Conservation (phyloP, 1,140 invertebrate species). For the Episyrphus balteatus region DNA sequence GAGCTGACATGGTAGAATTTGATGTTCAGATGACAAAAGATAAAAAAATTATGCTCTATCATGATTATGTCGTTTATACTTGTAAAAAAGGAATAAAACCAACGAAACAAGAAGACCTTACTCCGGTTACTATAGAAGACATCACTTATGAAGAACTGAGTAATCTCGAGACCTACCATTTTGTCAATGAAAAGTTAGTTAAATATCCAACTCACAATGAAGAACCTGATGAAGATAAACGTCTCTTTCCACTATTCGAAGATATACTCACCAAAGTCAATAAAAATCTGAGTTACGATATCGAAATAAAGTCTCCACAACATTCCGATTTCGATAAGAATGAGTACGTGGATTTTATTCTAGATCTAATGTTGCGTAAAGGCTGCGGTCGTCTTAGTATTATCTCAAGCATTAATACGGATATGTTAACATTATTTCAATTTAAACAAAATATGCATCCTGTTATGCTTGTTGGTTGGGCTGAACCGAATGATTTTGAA, state of each 20-base stretch:
- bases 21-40: constrained; percentile 26
- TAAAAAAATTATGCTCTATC: constrained; percentile 18
- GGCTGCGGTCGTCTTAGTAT: constrained; percentile 69
- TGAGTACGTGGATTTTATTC: constrained; percentile 65
- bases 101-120: too few relatives aligned
- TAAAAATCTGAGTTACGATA: constrained; percentile 73
- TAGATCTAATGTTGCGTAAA: constrained; percentile 64
- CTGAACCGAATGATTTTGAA: too few relatives aligned
- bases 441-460: constrained; percentile 92
- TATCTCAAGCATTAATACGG: constrained; percentile 88
- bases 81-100: background rate
- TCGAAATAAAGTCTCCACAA: constrained; percentile 90
- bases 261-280: constrained; percentile 61
- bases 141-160: too few relatives aligned
- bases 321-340: constrained; percentile 70
- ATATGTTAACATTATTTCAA: constrained; percentile 81
- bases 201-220: too few relatives aligned
- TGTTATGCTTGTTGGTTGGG: constrained; percentile 74
- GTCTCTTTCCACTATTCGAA: constrained; percentile 81
- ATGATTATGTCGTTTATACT: constrained; percentile 11
- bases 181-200: too few relatives aligned
- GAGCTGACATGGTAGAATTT: constrained; percentile 24
- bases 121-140: too few relatives aligned
- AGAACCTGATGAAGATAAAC: constrained; percentile 34
- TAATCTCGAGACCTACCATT: too few relatives aligned